Base-by-base conservation (phyloP, 2,113 vertebrate species). In the Gorsachius goisagi region DNA sequence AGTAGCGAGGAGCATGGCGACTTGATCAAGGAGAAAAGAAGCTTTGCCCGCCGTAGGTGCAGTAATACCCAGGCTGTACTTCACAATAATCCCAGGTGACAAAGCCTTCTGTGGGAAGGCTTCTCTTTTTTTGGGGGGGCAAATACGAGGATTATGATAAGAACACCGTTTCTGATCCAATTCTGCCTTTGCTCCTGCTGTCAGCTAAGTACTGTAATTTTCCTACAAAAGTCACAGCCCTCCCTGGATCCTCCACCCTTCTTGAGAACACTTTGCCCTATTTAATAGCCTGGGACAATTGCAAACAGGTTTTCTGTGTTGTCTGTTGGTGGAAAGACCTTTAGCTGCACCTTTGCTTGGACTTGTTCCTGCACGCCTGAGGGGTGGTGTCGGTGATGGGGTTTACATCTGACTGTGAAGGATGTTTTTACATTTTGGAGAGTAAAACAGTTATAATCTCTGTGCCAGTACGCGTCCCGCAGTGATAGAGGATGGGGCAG, bases 351-450 rank as follows among this genome's bases (percentile, higher is more conserved):
- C 66, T 94, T 58, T 68, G 53, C 92, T 89, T 69, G 84, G 93
- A 67, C 73, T 47, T 86, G 71, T 93, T 56, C 32, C 76, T 94
- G 52, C 84, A 37, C 22, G 92, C 94, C 92, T 41, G 63, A 64
- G 37, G 37, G 85, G 59, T 67, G 27, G 63, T 83, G 93, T 72
- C 73, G 50, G 83, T 27, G 77, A 67, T 91, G 86, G 75, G 72
- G 64, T 93, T 96, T 59, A 78, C 30, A 17, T 26, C 92, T 79
- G 52, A 80, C 55, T 62, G 30, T 50, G 17, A 50, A 62, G 80
- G 58, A 56, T 74, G 41, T 66, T 14, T 60, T 60, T 71, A 45
- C 15, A 30, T 32, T 63, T 55, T 4, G 41, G 22, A n/a, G 60
- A 19, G 53, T 18, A 22, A 11, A 69, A 1, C 30, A 2, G 33